Percentiles rank a stretch among this genome's conserved stretches.
phyloP scores from a whole-genome alignment of 2,888 invertebrate species.

The Rhagium mordax region DNA sequence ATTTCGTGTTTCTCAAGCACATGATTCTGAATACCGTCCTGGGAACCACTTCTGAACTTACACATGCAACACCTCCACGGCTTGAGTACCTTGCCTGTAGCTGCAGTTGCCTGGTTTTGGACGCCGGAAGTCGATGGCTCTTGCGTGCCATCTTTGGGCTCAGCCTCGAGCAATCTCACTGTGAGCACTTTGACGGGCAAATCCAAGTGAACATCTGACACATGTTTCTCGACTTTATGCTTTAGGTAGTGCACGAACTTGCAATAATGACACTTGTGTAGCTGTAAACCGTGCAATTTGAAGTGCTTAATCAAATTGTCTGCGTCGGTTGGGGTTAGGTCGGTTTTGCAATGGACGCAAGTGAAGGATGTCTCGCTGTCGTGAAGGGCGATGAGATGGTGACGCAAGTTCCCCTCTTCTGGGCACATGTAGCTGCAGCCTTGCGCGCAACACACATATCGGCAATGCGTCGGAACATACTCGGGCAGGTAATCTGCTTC shows the following conservation, averaged over 20 bases:
- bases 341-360: conserved; percentile 82
- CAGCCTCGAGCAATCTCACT: conserved; percentile 65
- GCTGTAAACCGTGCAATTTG: conserved; percentile 80
- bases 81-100: conserved; percentile 73
- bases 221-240: conserved; percentile 78
- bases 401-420: conserved; percentile 80
- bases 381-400: conserved; percentile 83
- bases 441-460: conserved; percentile 82
- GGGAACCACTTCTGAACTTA: conserved; percentile 74
- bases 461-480: conserved; percentile 57
- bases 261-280: conserved; percentile 84
- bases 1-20: conserved; percentile 75
- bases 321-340: conserved; percentile 68
- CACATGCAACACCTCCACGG: conserved; percentile 83
- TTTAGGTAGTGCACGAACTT: conserved; percentile 77
- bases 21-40: conserved; percentile 76
- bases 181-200: conserved; percentile 70
- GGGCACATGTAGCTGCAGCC: conserved; percentile 81
- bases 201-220: conserved; percentile 75
- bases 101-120: conserved; percentile 43
- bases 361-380: conserved; percentile 70
- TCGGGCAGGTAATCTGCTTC: conserved; percentile 55
- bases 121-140: conserved; percentile 55
- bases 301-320: conserved; percentile 77
- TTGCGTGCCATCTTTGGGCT: conserved; percentile 56